phyloP scores from a whole-genome alignment of 2,888 invertebrate species.

The Dasypogon diadema region DNA sequence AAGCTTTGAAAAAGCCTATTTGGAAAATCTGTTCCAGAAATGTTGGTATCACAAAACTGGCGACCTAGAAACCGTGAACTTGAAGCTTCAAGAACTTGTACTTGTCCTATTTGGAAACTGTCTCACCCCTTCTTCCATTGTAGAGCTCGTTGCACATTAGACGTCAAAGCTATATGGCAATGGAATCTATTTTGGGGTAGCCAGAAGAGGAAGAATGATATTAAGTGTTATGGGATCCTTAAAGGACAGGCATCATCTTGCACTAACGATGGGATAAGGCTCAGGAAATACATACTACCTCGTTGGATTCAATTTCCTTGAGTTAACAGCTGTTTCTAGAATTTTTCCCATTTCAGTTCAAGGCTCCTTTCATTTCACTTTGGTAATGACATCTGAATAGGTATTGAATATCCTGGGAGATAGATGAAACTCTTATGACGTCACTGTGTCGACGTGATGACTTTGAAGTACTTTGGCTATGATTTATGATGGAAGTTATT shows the following conservation, averaged over 20 bases:
- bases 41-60: constrained; percentile 1
- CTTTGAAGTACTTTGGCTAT: neutral
- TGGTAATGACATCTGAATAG: neutral
- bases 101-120: constrained; percentile 19
- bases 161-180: neutral
- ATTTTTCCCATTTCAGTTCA: constrained; percentile 19
- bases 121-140: neutral
- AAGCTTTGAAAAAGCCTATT: constrained; percentile 10
- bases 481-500: constrained; percentile 32
- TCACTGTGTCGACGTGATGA: constrained; percentile 9
- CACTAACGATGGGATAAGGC: constrained; percentile 5
- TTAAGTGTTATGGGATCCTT: constrained; percentile 17
- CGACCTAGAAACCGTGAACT: constrained; percentile 48
- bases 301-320: constrained; percentile 13
- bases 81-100: constrained; percentile 44
- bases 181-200: neutral
- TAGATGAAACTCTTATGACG: constrained; percentile 3
- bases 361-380: constrained; percentile 26
- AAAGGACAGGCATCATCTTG: constrained; percentile 14
- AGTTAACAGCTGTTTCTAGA: constrained; percentile 34
- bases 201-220: constrained; percentile 1
- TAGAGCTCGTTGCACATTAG: neutral
- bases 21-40: neutral
- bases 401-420: neutral
- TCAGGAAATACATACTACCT: neutral